Evolutionary conservation across 2,113 vertebrate genomes (phyloP), one percentile per base, ranked within the genome.

Genomic region (Formicarius rufipectus): DNA sequence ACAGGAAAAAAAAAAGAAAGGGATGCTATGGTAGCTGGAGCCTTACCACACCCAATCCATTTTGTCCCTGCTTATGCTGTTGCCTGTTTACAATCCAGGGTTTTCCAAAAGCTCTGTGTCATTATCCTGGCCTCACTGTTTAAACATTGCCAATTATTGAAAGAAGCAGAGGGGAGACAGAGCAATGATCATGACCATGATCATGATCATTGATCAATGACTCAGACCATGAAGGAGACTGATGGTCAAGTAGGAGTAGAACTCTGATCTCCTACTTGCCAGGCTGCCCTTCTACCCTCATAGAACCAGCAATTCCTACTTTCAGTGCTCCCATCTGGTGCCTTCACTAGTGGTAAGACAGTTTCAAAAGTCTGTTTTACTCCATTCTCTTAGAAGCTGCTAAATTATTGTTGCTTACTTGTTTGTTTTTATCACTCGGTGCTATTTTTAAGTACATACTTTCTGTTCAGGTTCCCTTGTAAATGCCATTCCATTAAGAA

Each of bases 321-420:
- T 49, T 31, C n/a, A 39, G 1, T 0, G 0, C 23, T 76, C 60
- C 56, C 40, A 0, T 18, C 24, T 22, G 6, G 4, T 56, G 25
- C 28, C 22, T 50, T 33, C 45, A 11, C 17, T 31, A 42, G 17
- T 4, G 3, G 21, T 37, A n/a, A 82, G 50, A 24, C 9, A 33
- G 33, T 62, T 85, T 79, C n/a, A 42, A 75, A 78, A 12, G 15
- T 85, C 55, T 1, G 2, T 52, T 75, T 91, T 49, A 45, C 12
- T 60, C 56, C 2, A 0, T 53, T 78, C 23, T 66, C 23, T 58
- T 59, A 44, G 23, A 89, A 79, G 33, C 3, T 40, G 19, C 14
- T 35, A 7, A 63, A 22, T 27, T 62, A 2, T 2, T 25, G 4
- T 9, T 24, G 11, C 42, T 68, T 35, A 67, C 4, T 4, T 13